Base-by-base conservation (phyloP, 2,113 vertebrate species). In the Xyrauchen texanus region DNA sequence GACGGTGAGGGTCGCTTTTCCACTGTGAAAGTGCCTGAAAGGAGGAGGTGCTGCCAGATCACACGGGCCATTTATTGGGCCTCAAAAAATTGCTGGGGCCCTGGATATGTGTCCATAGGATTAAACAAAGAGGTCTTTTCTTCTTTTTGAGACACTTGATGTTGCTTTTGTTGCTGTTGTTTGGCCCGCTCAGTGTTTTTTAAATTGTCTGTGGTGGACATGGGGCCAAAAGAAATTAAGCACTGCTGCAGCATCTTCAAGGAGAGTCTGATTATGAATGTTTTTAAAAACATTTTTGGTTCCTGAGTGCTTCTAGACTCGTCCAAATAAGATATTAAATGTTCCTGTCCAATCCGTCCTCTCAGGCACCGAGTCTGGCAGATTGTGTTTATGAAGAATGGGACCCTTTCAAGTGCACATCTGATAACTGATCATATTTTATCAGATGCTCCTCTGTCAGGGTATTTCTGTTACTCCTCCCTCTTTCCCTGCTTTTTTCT, bases 1-100 rank as follows among this genome's bases (percentile, higher is more conserved):
- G 91, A 88, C 91, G 89, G 89, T 91, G 86, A 83, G 57, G 79
- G 83, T 78, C 79, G 86, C 85, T 83, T 87, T 86, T 85, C 75
- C 81, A 69, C 80, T 81, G 82, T 81, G 82, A 47, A 45, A 69
- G 81, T 75, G 66, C 67, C 83, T 76, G 21, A 76, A 84, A 75
- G 85, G 85, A 86, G 86, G 66, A 81, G 77, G 64, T 78, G 51
- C 64, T 34, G 67, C 61, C 45, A 34, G 73, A 73, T 81, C 67
- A 80, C 52, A 52, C n/a, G 10, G 77, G 67, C 51, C 79, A 76
- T 73, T 81, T 78, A 78, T 57, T 77, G 65, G 49, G 47, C 47
- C 55, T 68, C 52, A 68, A 76, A 63, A 52, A 68, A 45, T 70
- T 63, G 47, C 21, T 70, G 70, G 60, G 75, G 68, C 67, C 75